phyloP scores from a whole-genome alignment of 2,113 vertebrate species.

The Eptesicus fuscus region DNA sequence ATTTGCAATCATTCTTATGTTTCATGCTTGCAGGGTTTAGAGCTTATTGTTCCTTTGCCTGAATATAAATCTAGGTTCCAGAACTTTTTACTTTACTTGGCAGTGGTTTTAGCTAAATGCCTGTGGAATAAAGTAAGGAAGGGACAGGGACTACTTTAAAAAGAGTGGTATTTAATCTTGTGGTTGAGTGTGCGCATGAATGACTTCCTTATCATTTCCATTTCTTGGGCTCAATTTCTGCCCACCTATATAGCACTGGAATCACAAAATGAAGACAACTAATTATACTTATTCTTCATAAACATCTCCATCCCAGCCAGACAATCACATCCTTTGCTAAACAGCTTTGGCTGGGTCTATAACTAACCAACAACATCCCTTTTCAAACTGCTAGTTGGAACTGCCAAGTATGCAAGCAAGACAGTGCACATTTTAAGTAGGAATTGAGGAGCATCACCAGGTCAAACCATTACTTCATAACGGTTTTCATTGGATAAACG shows the following conservation, averaged over 20 bases:
- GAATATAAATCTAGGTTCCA: background rate
- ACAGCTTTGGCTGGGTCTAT: constrained; percentile 4
- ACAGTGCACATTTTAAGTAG: background rate
- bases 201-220: background rate
- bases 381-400: constrained; percentile 16
- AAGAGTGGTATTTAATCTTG: background rate
- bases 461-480: background rate
- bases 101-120: background rate
- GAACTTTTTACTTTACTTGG: constrained; percentile 12
- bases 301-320: background rate
- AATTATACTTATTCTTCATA: constrained; percentile 4
- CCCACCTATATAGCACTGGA: background rate
- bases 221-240: background rate
- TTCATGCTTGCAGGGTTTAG: background rate
- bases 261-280: background rate
- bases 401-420: background rate
- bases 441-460: background rate
- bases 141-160: background rate
- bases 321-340: constrained; percentile 6
- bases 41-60: background rate
- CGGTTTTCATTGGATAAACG: background rate
- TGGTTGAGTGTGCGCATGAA: background rate
- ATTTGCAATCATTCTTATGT: background rate
- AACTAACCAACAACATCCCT: background rate
- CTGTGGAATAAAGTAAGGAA: constrained; percentile 10